A percentile compares a stretch with the other conserved stretches of the same genome.
Evolutionary conservation across 2,888 invertebrate genomes (phyloP).

Genomic region (Craniophora ligustri): DNA sequence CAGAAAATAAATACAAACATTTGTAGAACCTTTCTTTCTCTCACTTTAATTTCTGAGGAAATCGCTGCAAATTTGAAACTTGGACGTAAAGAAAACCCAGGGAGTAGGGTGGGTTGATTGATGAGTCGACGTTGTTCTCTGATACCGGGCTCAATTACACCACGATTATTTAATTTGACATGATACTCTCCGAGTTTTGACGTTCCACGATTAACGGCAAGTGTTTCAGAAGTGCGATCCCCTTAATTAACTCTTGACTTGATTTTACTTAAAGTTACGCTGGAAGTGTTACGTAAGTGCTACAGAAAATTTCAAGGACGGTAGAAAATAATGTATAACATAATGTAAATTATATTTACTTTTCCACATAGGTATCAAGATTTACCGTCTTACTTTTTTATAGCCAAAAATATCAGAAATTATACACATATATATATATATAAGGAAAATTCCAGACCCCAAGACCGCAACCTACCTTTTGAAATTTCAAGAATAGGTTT

Average conservation of each 20-base stretch:
- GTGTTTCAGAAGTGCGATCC: constrained; percentile 51
- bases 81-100: constrained; percentile 31
- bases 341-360: too few species aligned
- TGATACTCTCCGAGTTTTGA: constrained; percentile 73
- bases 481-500: neutral
- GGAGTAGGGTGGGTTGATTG: constrained; percentile 78
- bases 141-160: constrained; percentile 83
- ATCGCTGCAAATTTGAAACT: constrained; percentile 33
- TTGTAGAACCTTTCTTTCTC: too few species aligned
- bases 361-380: too few species aligned
- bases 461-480: too few species aligned
- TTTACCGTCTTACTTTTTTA: too few species aligned
- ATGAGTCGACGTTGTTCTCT: constrained; percentile 81
- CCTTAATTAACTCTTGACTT: constrained; percentile 39
- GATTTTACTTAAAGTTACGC: constrained; percentile 7
- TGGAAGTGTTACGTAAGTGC: neutral
- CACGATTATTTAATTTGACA: constrained; percentile 85
- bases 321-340: too few species aligned
- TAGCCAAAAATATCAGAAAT: too few species aligned
- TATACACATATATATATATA: too few species aligned
- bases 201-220: constrained; percentile 60
- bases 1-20: neutral
- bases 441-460: too few species aligned
- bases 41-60: too few species aligned
- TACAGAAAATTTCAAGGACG: neutral